phyloP scores from a whole-genome alignment of 2,113 vertebrate species.

The Polypterus bichir region DNA sequence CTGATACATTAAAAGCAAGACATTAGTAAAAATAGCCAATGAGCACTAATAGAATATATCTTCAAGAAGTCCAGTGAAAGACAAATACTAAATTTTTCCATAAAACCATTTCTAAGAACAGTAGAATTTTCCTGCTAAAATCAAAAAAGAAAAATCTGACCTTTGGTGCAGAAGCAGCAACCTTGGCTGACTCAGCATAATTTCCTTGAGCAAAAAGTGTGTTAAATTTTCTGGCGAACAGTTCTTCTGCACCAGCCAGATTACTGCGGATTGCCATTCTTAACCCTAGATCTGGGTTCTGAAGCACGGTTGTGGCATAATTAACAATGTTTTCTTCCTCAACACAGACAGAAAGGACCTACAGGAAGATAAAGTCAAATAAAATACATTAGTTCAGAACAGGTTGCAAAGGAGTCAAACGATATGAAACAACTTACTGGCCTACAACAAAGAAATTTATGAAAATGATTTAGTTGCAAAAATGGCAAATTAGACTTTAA shows the following conservation, averaged over 20 bases:
- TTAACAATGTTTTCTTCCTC: constrained; percentile 91
- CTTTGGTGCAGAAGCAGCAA: constrained; percentile 81
- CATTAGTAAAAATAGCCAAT: no score
- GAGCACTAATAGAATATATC: no score
- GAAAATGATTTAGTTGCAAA: no score
- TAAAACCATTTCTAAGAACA: no score
- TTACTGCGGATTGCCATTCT: constrained; percentile 78
- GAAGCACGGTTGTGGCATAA: constrained; percentile 73
- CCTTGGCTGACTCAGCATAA: constrained; percentile 79
- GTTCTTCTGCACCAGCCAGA: constrained; percentile 75
- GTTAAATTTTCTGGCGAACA: constrained; percentile 78
- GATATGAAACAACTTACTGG: no score
- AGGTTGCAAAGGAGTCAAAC: neutral
- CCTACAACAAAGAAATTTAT: no score
- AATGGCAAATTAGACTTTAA: no score
- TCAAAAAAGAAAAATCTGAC: constrained; percentile 29
- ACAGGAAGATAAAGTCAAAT: neutral
- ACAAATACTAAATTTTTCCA: no score
- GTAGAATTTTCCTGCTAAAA: no score
- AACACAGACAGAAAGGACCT: constrained; percentile 85
- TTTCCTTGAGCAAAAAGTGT: constrained; percentile 73
- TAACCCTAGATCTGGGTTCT: constrained; percentile 79
- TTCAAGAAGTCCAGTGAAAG: no score
- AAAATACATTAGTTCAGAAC: neutral
- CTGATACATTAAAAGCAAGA: no score